Base-by-base conservation (phyloP, 1,140 invertebrate species). In the Drosophila nikananu region DNA sequence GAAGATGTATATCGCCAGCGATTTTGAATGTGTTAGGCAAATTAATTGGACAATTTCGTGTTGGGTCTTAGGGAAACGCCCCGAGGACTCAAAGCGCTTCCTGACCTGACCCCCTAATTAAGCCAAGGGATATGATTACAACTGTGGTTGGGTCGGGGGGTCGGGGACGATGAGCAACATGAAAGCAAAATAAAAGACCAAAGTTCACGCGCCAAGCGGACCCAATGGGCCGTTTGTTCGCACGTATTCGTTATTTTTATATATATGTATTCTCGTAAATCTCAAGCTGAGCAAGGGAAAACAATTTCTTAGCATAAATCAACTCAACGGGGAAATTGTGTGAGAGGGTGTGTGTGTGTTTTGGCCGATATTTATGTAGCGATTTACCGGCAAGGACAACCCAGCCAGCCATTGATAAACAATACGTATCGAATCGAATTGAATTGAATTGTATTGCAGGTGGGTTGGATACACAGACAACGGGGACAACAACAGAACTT, bases 1-100 rank as follows among this genome's bases (percentile, higher is more conserved):
- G 62, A 79, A 82, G 79, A 86, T 86, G 77, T 65, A 72, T 76
- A 79, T 79, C 54, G 59, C 46, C 48, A 59, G 75, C 70, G 21
- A 72, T 67, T 59, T 67, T 86, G 63, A 46, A 72, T 86, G 83
- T 84, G 55, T 70, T 86, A 57, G 52, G 70, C 39, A 71, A 86
- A 82, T 86, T 86, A 86, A 86, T 86, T 86, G 80, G 54, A 72
- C 61, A 70, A 52, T 81, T 84, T 60, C 67, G 52, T 71, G 60
- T 51, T 79, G 46, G 41, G 25, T 19, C 62, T 25, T 42, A 30
- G 54, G 39, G 30, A 41, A 37, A 57, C 61, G 80, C 66, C 60
- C 64, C 57, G 10, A 15, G 42, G 19, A 55, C 57, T 44, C 49
- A 42, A 72, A 71, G 58, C 49, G 39, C 67, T 73, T 73, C 71